Base-by-base conservation (phyloP, 2,797 vertebrate species). In the Perodicticus potto region DNA sequence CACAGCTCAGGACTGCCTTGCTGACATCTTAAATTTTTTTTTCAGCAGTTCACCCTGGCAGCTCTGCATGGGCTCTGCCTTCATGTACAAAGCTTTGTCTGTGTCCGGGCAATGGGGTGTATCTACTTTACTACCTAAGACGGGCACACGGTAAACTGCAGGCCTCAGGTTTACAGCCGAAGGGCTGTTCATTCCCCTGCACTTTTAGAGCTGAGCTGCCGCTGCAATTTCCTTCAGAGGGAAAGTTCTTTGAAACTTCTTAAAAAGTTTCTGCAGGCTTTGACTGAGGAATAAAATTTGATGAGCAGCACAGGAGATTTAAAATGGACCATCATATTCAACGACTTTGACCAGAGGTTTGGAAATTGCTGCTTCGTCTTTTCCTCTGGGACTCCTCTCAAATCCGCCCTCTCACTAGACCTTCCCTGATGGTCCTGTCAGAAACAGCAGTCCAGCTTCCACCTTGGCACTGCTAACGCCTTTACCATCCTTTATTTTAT, bases 211-310 rank as follows among this genome's bases (percentile, higher is more conserved):
- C n/a, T 10, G 59, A n/a, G 10, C 3, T 2, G 34, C 45, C 0
- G 3, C 22, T n/a, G 11, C 25, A 0, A n/a, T 86, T 67, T 49
- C 34, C 43, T 84, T 20, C 17, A 14, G 59, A 82, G 1, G 37
- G 23, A 61, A 93, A 86, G 85, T 73, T 59, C 57, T 76, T 9
- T 1, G 57, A 74, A 95, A 80, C 37, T 49, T 55, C 23, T 76
- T 29, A 69, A 32, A 37, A 77, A 76, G 77, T 93, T 82, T 69
- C n/a, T 53, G 55, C 70, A 53, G 84, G n/a, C 12, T 73, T 86
- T 43, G 63, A 57, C 23, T 3, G 76, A 73, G 84, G 61, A 22
- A 72, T 94, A 87, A 72, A 91, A 63, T 92, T 34, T 85, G 86
- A 88, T 23, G 78, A 61, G 76, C 5, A 2, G 29, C 1, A 20